A percentile compares a stretch with the other conserved stretches of the same genome.
Conservation (phyloP, 1,140 invertebrate genomes). For the Procambarus clarkii region DNA sequence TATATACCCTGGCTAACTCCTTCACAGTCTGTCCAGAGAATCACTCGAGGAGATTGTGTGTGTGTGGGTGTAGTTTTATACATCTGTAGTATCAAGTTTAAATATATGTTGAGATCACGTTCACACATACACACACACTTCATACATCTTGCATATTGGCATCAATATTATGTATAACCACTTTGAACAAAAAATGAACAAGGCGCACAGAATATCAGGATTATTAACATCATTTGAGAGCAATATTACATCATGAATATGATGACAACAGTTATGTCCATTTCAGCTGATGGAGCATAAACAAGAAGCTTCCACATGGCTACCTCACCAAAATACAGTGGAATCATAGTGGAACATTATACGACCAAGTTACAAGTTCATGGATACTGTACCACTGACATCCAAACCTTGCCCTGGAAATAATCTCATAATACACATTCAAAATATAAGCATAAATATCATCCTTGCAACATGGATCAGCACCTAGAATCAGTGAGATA, state of each 20-base stretch:
- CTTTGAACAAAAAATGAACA: conserved; percentile 41
- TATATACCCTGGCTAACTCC: conserved; percentile 41
- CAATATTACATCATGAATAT: conserved; percentile 42
- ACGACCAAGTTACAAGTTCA: conserved; percentile 7
- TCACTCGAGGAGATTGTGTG: conserved; percentile 33
- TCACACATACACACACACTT: conserved; percentile 30
- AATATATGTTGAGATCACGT: conserved; percentile 50
- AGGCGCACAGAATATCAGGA: conserved; percentile 57
- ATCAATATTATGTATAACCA: conserved; percentile 56
- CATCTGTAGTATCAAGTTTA: conserved; percentile 51
- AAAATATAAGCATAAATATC: conserved; percentile 29
- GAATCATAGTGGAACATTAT: not conserved
- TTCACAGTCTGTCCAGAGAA: conserved; percentile 40
- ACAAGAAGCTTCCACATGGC: conserved; percentile 8
- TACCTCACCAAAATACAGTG: conserved; percentile 14
- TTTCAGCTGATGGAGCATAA: conserved; percentile 3
- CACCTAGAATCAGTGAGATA: conserved; percentile 37
- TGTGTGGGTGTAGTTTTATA: conserved; percentile 30
- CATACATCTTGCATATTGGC: conserved; percentile 54
- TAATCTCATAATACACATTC: conserved; percentile 31
- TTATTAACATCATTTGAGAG: conserved; percentile 52
- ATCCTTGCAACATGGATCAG: conserved; percentile 25
- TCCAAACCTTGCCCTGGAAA: not conserved
- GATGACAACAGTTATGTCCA: conserved; percentile 10
- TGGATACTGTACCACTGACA: conserved; percentile 12